Evolutionary conservation across 2,888 invertebrate species (phyloP).

Genomic region (Apomyelois bistriatella): DNA sequence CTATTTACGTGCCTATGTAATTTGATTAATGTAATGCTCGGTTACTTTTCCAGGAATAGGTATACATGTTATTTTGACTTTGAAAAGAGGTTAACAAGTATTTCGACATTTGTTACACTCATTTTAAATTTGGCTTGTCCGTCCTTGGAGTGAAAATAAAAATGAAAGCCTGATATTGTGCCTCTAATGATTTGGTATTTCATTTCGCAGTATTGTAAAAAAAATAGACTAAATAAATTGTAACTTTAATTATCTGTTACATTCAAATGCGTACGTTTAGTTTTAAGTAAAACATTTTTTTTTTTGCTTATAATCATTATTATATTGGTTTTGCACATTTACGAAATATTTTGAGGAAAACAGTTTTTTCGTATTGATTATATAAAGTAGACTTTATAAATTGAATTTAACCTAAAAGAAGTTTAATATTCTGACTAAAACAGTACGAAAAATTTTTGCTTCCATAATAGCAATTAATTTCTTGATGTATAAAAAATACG

Average conservation of each 20-base stretch:
- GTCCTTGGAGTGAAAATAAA: conserved; percentile 60
- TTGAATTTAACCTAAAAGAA: too few species aligned
- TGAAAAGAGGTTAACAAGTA: not conserved
- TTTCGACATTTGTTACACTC: conserved; percentile 18
- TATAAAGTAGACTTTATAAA: not conserved
- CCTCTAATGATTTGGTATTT: conserved; percentile 59
- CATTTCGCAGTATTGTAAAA: conserved; percentile 40
- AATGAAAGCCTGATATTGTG: conserved; percentile 67
- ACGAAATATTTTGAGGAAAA: too few species aligned
- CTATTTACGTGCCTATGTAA: too few species aligned
- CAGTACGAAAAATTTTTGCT: not conserved
- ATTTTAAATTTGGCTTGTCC: conserved; percentile 56
- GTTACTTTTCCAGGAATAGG: too few species aligned
- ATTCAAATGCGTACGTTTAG: not conserved
- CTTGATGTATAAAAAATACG: too few species aligned
- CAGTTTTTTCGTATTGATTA: too few species aligned
- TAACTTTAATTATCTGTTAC: not conserved
- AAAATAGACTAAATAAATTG: not conserved
- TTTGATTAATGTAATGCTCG: too few species aligned
- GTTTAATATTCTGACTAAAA: too few species aligned
- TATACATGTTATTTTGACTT: too few species aligned
- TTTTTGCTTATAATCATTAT: not conserved
- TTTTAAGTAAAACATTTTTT: not conserved
- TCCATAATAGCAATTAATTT: too few species aligned
- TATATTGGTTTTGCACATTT: too few species aligned